phyloP scores from a whole-genome alignment of 2,797 vertebrate genomes.

The Darevskia mixta region DNA sequence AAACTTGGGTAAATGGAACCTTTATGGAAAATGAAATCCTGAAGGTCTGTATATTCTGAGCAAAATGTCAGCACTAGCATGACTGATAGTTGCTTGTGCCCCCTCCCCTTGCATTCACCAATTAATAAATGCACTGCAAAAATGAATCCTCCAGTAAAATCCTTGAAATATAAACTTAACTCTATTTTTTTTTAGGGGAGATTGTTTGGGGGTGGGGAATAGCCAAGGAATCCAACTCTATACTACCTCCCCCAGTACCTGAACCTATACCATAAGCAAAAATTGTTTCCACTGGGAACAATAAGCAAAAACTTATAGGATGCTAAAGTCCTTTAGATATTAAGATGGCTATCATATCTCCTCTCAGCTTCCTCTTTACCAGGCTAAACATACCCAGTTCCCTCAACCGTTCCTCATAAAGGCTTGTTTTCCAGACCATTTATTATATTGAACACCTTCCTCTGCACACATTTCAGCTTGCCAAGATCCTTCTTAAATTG shows the following conservation, averaged over 20 bases:
- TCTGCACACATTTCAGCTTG: too few species aligned
- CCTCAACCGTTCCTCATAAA: too few species aligned
- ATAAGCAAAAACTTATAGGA: neutral
- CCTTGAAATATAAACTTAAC: neutral
- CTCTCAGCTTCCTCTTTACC: too few species aligned
- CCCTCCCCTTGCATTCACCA: neutral
- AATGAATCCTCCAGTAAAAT: conserved; percentile 11
- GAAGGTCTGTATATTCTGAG: conserved; percentile 13
- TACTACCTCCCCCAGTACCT: neutral
- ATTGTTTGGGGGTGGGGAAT: neutral
- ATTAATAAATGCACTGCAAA: conserved; percentile 20
- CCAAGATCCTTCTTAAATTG: too few species aligned
- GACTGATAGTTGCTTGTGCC: conserved; percentile 19
- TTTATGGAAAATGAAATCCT: conserved; percentile 7
- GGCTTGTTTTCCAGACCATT: too few species aligned
- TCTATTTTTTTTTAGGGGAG: too few species aligned
- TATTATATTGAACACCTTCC: too few species aligned
- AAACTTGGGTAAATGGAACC: neutral
- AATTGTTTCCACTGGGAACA: neutral
- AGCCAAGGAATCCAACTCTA: neutral
- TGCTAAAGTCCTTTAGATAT: neutral
- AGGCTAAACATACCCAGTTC: too few species aligned
- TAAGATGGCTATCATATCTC: too few species aligned
- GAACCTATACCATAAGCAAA: neutral
- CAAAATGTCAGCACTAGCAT: neutral